Percentiles rank a stretch among this genome's conserved stretches.
Conservation (phyloP, 2,888 invertebrate species). For the Diplolepis rosae region DNA sequence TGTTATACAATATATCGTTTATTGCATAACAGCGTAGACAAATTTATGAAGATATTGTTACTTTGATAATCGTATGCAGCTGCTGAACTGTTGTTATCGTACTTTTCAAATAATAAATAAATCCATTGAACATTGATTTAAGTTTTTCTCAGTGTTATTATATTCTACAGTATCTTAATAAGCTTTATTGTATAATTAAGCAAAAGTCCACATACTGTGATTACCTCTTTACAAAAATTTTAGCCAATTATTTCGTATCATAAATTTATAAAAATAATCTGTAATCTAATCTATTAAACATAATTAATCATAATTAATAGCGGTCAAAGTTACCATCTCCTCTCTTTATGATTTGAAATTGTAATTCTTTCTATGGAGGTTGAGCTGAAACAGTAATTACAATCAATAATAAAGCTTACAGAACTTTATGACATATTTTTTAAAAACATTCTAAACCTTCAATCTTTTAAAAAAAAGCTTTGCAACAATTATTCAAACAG, state of each 20-base stretch:
- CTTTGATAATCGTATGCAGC: slow-evolving; percentile 54
- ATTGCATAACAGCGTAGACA: slow-evolving; percentile 40
- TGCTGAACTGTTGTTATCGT: slow-evolving; percentile 62
- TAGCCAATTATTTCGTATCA: not conserved
- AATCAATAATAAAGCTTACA: too few relatives aligned
- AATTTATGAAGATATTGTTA: slow-evolving; percentile 55
- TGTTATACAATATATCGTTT: slow-evolving; percentile 30
- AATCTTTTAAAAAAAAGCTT: too few relatives aligned
- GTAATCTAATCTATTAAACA: not conserved
- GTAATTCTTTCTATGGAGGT: too few relatives aligned
- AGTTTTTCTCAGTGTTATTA: too few relatives aligned
- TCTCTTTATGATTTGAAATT: not conserved
- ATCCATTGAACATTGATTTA: not conserved
- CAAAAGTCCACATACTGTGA: not conserved
- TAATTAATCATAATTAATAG: not conserved
- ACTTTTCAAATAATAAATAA: slow-evolving; percentile 30
- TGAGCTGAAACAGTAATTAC: too few relatives aligned
- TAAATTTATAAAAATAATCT: not conserved
- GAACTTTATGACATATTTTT: too few relatives aligned
- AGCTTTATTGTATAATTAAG: not conserved
- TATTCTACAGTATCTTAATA: not conserved
- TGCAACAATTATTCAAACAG: too few relatives aligned
- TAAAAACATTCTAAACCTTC: too few relatives aligned
- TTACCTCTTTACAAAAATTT: not conserved
- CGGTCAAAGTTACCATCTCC: not conserved